phyloP scores from a whole-genome alignment of 53 echinoderm and acorn worm species.

The Glandiceps talaboti region DNA sequence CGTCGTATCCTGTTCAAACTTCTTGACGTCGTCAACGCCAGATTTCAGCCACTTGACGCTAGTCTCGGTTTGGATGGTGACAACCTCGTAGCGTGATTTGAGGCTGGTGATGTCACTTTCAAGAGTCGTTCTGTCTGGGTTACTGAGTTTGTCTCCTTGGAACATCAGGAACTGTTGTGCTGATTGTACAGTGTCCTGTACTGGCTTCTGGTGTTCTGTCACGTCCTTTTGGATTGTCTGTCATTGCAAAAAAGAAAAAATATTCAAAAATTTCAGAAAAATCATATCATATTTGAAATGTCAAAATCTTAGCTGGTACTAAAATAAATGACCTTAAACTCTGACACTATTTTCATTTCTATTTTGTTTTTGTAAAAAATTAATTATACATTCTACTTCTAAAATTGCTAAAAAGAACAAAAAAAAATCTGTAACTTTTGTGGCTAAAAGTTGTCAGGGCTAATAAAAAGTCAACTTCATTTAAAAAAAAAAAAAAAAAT shows the following conservation, averaged over 20 bases:
- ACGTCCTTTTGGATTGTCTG: constrained; percentile 72
- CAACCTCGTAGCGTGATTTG: constrained; percentile 76
- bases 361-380: no score
- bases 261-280: not conserved
- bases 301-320: no score
- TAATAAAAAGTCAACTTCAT: no score
- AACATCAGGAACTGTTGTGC: constrained; percentile 65
- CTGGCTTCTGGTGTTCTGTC: constrained; percentile 60
- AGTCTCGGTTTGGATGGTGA: constrained; percentile 81
- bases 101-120: constrained; percentile 28
- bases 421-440: no score
- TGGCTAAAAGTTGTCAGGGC: no score
- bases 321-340: no score
- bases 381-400: no score
- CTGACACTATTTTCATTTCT: no score
- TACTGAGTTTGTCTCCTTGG: constrained; percentile 57
- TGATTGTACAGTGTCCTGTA: constrained; percentile 53
- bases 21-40: not conserved
- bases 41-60: not conserved
- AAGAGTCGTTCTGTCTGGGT: constrained; percentile 16
- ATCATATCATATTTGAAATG: not conserved
- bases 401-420: no score
- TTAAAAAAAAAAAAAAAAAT: no score
- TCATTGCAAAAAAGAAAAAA: not conserved
- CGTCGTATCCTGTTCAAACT: constrained; percentile 22